Evolutionary conservation across 2,888 invertebrate species (phyloP), one percentile per base, ranked within the genome.

Genomic region (Dolomedes plantarius): DNA sequence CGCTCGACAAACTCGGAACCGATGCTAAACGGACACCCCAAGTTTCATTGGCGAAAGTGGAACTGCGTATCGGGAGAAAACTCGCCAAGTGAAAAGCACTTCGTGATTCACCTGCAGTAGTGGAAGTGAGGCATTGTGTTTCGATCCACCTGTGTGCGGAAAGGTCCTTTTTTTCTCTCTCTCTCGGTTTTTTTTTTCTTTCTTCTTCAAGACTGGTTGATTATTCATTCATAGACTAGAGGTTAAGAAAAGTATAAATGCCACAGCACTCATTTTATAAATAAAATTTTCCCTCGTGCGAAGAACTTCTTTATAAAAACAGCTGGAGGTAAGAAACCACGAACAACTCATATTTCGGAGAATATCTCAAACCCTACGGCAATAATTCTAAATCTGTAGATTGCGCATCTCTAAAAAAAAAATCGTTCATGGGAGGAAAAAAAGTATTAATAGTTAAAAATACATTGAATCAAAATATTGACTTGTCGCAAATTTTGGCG

Each of bases 41-140:
- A 56, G 23, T 56, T 56, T 56, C 11, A 16, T 56, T 56, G 56
- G 56, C 56, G 56, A 56, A 23, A 23, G 23, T 5, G 11, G 36
- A 36, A 36, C 5, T 36, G 13, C 13, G 16, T 46, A 16, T 41
- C 2, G 41, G 36, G 36, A 36, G 46, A 9, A 23, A 56, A 56
- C 23, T 56, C 56, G 56, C 56, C 56, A 56, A 56, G 56, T 56
- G 56, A 56, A 56, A 23, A 2, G 16, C 41, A 46, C 23, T 56
- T 23, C 2, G 23, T 56, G 23, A 56, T 56, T 56, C 56, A 56
- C 56, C 56, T 56, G 56, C 56, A 23, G 56, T 56, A 56, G 56
- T 56, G 56, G 56, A 56, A 23, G 23, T 19, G 56, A 56, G 56
- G 56, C 56, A 56, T 56, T 56, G 56, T 56, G 56, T 56, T 56